phyloP scores from a whole-genome alignment of 2,888 invertebrate species.

The Lamproptera curius region DNA sequence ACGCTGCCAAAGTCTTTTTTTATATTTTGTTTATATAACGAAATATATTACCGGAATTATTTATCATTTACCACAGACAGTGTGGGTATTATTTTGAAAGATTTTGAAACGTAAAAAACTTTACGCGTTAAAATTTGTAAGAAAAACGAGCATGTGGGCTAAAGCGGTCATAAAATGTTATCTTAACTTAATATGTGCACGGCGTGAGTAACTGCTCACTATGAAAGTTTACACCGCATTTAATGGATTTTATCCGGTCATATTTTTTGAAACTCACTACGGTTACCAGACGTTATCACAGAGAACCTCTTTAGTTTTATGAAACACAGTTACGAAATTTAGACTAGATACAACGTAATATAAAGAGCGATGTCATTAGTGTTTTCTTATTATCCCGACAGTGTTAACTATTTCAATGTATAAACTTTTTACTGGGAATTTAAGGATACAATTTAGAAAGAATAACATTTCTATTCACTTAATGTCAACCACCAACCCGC shows the following conservation, averaged over 20 bases:
- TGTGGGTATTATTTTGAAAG: too few species aligned
- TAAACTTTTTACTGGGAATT: neutral
- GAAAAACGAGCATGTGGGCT: conserved; percentile 43
- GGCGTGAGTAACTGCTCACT: conserved; percentile 28
- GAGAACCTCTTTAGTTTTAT: conserved; percentile 4
- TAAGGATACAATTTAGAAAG: neutral
- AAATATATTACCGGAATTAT: too few species aligned
- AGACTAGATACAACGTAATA: conserved; percentile 2
- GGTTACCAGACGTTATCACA: conserved; percentile 8
- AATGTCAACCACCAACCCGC: too few species aligned
- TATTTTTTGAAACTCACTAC: conserved; percentile 20
- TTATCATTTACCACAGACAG: too few species aligned
- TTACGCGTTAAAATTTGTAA: conserved; percentile 26
- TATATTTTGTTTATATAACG: too few species aligned
- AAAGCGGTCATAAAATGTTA: conserved; percentile 54
- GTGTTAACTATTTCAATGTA: neutral
- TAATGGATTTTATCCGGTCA: conserved; percentile 26
- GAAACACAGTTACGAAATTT: neutral
- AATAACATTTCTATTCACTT: too few species aligned
- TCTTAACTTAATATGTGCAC: conserved; percentile 43
- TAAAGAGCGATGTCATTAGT: conserved; percentile 6
- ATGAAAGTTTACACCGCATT: conserved; percentile 24
- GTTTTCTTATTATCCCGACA: too few species aligned
- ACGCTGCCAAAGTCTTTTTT: too few species aligned
- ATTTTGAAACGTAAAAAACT: neutral